phyloP scores from a whole-genome alignment of 2,797 vertebrate genomes.

The Pangasius djambal region DNA sequence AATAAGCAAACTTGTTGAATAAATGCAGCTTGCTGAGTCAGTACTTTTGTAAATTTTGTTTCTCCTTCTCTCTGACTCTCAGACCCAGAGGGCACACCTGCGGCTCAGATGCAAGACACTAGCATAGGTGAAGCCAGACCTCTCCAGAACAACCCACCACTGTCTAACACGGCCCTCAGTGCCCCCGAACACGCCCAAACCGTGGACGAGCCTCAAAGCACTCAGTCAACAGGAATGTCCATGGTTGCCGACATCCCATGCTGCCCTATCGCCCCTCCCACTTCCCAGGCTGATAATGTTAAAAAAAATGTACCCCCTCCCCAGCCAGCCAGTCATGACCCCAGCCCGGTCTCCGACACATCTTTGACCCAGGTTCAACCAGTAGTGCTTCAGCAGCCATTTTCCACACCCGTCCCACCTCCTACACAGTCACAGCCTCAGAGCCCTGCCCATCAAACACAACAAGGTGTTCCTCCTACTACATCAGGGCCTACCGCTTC shows the following conservation, averaged over 20 bases:
- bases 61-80: constrained; percentile 36
- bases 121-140: constrained; percentile 52
- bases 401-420: constrained; percentile 68
- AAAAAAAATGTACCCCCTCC: constrained; percentile 55
- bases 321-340: constrained; percentile 65
- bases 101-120: constrained; percentile 60
- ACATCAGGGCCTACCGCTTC: constrained; percentile 62
- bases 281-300: constrained; percentile 70
- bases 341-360: constrained; percentile 64
- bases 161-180: constrained; percentile 42
- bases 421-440: constrained; percentile 74
- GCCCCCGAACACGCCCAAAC: constrained; percentile 34
- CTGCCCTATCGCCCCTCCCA: constrained; percentile 75
- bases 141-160: constrained; percentile 63
- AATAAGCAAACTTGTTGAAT: not conserved
- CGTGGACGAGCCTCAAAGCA: constrained; percentile 24
- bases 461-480: constrained; percentile 64
- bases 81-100: constrained; percentile 51
- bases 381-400: constrained; percentile 80
- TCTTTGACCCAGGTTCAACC: constrained; percentile 86
- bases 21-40: not conserved
- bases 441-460: constrained; percentile 75
- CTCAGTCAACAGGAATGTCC: constrained; percentile 52
- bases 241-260: constrained; percentile 75
- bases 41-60: constrained; percentile 2